A percentile compares a stretch with the other conserved stretches of the same genome.
phyloP scores from a whole-genome alignment of 2,113 vertebrate species.

The Diglossa brunneiventris region DNA sequence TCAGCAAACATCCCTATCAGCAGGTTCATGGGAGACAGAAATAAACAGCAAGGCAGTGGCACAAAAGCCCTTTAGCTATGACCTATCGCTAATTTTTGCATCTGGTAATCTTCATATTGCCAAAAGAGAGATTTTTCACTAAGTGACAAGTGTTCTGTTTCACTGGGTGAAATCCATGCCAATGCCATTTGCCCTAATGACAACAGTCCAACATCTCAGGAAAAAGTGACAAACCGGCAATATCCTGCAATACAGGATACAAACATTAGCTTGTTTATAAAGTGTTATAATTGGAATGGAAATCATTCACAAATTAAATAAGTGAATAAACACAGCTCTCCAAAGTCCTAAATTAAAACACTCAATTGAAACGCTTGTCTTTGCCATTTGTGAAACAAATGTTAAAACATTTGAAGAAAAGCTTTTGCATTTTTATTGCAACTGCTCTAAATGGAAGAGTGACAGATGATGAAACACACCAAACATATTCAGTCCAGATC shows the following conservation, averaged over 20 bases:
- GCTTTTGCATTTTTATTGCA: slow-evolving; percentile 6
- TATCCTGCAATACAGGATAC: background rate
- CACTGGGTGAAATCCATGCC: background rate
- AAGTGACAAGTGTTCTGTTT: background rate
- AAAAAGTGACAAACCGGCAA: background rate
- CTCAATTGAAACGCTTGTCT: background rate
- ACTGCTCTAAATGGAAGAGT: background rate
- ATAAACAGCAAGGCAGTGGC: background rate
- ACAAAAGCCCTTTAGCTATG: background rate
- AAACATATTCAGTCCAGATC: background rate
- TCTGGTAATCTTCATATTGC: background rate
- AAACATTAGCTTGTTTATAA: background rate
- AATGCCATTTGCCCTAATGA: background rate
- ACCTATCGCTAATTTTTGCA: background rate
- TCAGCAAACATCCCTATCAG: background rate
- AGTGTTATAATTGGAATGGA: background rate
- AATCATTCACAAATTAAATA: slow-evolving; percentile 9
- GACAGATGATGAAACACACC: background rate
- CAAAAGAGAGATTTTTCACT: background rate
- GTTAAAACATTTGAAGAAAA: background rate
- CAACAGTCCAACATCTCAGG: background rate
- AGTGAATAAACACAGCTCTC: slow-evolving; percentile 22
- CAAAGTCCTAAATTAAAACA: slow-evolving; percentile 23
- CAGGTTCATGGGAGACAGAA: background rate
- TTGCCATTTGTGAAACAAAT: background rate